Conservation (phyloP, 1,140 invertebrate species). For the Coenobita brevimanus region DNA sequence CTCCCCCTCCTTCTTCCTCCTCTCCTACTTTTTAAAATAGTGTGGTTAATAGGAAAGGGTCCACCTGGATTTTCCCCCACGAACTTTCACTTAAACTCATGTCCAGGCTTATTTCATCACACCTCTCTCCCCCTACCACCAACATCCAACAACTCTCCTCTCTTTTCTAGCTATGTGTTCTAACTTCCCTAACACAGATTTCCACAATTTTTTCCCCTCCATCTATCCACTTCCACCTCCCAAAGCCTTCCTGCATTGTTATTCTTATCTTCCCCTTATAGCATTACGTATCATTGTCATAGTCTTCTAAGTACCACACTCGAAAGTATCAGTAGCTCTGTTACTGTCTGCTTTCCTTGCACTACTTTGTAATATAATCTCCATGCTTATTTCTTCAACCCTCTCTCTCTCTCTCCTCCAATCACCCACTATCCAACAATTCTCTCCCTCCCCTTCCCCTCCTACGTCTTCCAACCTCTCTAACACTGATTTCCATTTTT, state of each 20-base stretch:
- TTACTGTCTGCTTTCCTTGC: not conserved
- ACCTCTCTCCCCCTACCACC: not conserved
- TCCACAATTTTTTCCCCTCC: no score
- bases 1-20: not conserved
- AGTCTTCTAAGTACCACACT: no score
- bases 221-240: not conserved
- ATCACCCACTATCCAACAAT: not conserved
- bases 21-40: slow-evolving; percentile 4
- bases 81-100: no score
- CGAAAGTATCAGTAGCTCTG: no score
- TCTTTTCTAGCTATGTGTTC: not conserved
- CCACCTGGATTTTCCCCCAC: no score
- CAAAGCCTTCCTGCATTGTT: not conserved
- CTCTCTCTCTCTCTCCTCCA: not conserved
- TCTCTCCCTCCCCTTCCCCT: not conserved
- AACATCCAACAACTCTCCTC: not conserved
- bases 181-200: not conserved
- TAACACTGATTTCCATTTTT: not conserved
- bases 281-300: not conserved
- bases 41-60: no score
- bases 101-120: not conserved
- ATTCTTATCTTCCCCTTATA: not conserved
- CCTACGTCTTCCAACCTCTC: not conserved
- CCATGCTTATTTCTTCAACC: not conserved
- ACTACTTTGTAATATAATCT: not conserved